Evolutionary conservation across 2,797 vertebrate species (phyloP), one percentile per base, ranked within the genome.

Genomic region (Epinephelus awoara): DNA sequence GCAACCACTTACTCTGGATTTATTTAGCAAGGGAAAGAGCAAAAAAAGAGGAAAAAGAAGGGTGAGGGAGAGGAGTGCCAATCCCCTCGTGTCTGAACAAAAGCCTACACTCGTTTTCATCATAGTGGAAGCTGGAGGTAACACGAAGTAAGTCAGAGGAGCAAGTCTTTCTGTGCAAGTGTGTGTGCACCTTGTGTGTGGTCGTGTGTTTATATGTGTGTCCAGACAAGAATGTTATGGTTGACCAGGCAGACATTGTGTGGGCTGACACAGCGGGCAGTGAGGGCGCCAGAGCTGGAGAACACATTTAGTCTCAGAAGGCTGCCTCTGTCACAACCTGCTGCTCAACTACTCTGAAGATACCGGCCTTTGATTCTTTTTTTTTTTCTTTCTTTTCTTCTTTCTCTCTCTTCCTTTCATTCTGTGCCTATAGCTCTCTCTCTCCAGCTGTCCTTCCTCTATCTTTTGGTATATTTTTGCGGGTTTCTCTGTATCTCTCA

Each of bases 231-330:
- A 85, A 56, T 10, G 82, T 84, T 81, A 63, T 62, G 84, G 85
- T 82, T 72, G 88, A 92, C 62, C 77, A 51, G 84, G 79, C 90
- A 89, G 73, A 87, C 85, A 83, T 79, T 87, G 86, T 86, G 88
- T 87, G 82, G 87, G 86, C 82, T 82, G 78, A 80, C 69, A 82
- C 63, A 68, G 86, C 21, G n/a, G 82, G 82, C 61, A 64, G 84
- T 15, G 72, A 84, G 76, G 86, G 71, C 27, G 49, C 77, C 79
- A 63, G 77, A 75, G 78, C 83, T 70, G 82, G 83, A 89, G 89
- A 91, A 85, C 86, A 84, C 83, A 77, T 80, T 92, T 88, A 85
- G 89, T 85, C 76, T 89, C 92, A 90, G 77, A 85, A 79, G 84
- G 72, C 84, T 90, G 86, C 85, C 38, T 88, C 84, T 85, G 82